phyloP scores from a whole-genome alignment of 37 sponge, comb jelly and placozoan species.

The Haliclona indistincta region DNA sequence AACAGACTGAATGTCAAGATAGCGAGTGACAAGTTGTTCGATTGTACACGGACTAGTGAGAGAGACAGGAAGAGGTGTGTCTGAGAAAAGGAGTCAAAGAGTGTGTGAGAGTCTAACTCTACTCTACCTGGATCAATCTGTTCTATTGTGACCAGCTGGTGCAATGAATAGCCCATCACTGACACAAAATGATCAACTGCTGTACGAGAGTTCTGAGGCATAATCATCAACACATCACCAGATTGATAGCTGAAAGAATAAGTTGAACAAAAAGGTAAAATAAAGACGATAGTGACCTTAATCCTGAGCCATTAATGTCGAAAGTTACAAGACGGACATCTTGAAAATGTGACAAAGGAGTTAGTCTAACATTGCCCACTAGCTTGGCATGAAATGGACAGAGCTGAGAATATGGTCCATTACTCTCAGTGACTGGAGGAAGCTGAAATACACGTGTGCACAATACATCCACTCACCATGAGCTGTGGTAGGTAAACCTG shows the following conservation, averaged over 20 bases:
- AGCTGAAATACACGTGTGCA: not conserved
- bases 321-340: slow-evolving; percentile 93
- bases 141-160: slow-evolving; percentile 33
- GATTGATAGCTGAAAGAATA: slow-evolving; percentile 54
- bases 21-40: slow-evolving; percentile 42
- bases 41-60: slow-evolving; percentile 68
- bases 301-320: slow-evolving; percentile 60
- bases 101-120: not conserved
- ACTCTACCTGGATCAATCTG: slow-evolving; percentile 47
- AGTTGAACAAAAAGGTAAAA: not conserved
- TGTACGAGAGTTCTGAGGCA: slow-evolving; percentile 70
- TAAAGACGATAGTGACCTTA: slow-evolving; percentile 29
- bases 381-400: slow-evolving; percentile 66
- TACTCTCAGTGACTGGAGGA: not conserved
- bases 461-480: not conserved
- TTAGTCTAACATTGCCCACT: slow-evolving; percentile 78
- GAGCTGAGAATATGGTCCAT: not conserved
- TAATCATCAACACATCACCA: slow-evolving; percentile 93
- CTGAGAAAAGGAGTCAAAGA: slow-evolving; percentile 11
- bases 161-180: slow-evolving; percentile 38
- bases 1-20: slow-evolving; percentile 83
- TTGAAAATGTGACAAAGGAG: slow-evolving; percentile 87
- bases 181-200: slow-evolving; percentile 69
- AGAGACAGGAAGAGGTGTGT: slow-evolving; percentile 26
- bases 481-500: not conserved